Base-by-base conservation (phyloP, 2,797 vertebrate species). In the Sebastes goodei region DNA sequence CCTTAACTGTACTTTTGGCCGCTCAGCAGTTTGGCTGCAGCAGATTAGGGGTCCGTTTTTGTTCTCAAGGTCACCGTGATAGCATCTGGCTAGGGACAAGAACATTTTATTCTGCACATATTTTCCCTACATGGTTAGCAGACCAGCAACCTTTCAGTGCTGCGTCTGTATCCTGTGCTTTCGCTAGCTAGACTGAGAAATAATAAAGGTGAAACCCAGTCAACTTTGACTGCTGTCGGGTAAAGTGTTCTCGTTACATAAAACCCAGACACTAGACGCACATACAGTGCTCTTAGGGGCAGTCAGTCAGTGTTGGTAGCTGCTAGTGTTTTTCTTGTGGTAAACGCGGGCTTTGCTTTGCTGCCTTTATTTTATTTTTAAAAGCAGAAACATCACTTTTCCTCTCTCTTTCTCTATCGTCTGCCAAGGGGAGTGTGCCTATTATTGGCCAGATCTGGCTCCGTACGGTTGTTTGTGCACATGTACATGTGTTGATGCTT, bases 341-440 rank as follows among this genome's bases (percentile, higher is more conserved):
- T 62, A 14, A 20, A 17, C 8, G n/a, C 32, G 10, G 29, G 30
- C 46, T 83, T 69, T 38, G 7, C 33, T 76, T 55, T 70, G 38
- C 74, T 49, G 53, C 27, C 64, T 38, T 38, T 59, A 10, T 49
- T 83, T 82, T 62, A 65, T 71, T 81, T 71, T 62, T 60, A 70
- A 30, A 81, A 68, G 11, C 38, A 52, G 9, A 64, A 63, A 57
- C 49, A 23, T 66, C 30, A 55, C 70, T 77, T 64, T 71, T 9
- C 33, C 33, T 52, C 32, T 42, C 15, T 53, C 20, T 46, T 20
- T 38, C 21, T 62, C 25, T 14, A 0, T 62, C 4, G 2, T 57
- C 38, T 74, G 61, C 53, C 25, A 57, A n/a, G 3, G 20, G 11
- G 33, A 63, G 46, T 17, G 21, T 76, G 55, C 20, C 2, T 42